phyloP scores from a whole-genome alignment of 2,797 vertebrate genomes.

The Phalloptychus januarius region DNA sequence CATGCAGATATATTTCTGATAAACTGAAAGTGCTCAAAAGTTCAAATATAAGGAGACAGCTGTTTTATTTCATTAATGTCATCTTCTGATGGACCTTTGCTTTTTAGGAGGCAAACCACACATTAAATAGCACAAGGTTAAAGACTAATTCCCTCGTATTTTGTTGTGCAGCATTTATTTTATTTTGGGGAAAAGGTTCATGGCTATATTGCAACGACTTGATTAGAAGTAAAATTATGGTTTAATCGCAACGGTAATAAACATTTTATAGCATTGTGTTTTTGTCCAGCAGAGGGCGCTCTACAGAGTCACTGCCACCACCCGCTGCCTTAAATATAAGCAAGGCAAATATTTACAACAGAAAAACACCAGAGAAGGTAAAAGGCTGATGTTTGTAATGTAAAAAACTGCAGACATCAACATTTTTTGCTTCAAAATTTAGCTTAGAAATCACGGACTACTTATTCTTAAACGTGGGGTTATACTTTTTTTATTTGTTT shows the following conservation, averaged over 20 bases:
- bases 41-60: background rate
- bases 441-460: too few species aligned
- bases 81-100: background rate
- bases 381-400: background rate
- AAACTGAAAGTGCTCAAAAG: background rate
- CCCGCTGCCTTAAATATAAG: background rate
- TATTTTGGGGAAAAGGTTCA: background rate
- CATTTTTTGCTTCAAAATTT: background rate
- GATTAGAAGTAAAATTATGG: background rate
- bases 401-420: too few species aligned
- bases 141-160: background rate
- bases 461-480: too few species aligned
- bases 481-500: background rate
- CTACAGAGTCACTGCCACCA: too few species aligned
- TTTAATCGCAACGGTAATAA: background rate
- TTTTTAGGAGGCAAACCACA: background rate
- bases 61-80: background rate
- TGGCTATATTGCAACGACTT: background rate
- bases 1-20: background rate
- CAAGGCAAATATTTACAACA: background rate
- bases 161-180: background rate
- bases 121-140: background rate
- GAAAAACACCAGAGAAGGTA: background rate
- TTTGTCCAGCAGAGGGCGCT: conserved; percentile 2
- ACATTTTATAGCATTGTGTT: background rate